phyloP scores from a whole-genome alignment of 2,888 invertebrate genomes.

The Lasioglossum zephyrum region DNA sequence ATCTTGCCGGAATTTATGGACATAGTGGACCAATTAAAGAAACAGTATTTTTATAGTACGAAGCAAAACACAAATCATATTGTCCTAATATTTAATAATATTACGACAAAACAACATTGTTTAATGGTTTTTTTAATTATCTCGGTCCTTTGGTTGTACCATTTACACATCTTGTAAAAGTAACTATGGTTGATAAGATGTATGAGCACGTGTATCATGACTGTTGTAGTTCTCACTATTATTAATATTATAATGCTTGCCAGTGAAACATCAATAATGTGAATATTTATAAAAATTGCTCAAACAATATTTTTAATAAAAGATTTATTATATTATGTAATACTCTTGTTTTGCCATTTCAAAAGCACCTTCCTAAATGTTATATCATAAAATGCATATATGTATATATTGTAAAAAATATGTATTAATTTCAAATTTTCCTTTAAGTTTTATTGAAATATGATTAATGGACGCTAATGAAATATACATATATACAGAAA shows the following conservation, averaged over 20 bases:
- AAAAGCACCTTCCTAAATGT: neutral
- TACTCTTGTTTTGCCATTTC: neutral
- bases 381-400: neutral
- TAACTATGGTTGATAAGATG: slow-evolving; percentile 14
- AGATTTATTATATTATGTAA: slow-evolving; percentile 9
- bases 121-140: slow-evolving; percentile 12
- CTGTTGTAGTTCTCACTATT: slow-evolving; percentile 15
- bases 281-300: slow-evolving; percentile 72
- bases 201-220: slow-evolving; percentile 14
- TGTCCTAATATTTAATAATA: neutral
- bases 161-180: slow-evolving; percentile 11
- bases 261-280: slow-evolving; percentile 61
- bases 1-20: slow-evolving; percentile 53
- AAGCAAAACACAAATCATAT: slow-evolving; percentile 5
- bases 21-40: slow-evolving; percentile 33
- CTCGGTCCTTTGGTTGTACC: slow-evolving; percentile 34
- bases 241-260: slow-evolving; percentile 62
- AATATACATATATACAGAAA: neutral
- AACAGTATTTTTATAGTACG: slow-evolving; percentile 45
- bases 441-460: neutral
- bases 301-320: slow-evolving; percentile 73
- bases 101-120: slow-evolving; percentile 2
- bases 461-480: neutral
- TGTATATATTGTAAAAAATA: neutral
- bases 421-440: neutral